Evolutionary conservation across 2,888 invertebrate genomes (phyloP).

Genomic region (Eutolmus rufibarbis): DNA sequence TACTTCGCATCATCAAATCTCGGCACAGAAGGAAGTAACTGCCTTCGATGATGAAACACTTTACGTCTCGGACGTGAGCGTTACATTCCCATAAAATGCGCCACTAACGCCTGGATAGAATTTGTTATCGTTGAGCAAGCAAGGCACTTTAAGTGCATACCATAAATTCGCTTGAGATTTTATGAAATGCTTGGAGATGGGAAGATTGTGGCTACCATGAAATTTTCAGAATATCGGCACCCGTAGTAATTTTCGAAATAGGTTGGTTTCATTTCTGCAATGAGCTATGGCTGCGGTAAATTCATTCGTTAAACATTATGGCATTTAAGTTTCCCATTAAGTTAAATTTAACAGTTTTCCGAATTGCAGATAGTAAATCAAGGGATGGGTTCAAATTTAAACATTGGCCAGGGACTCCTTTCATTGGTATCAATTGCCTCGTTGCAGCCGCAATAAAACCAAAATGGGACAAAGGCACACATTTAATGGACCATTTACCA

Average conservation of each 20-base stretch:
- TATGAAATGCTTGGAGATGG: background rate
- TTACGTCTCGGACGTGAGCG: background rate
- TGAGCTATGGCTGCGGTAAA: background rate
- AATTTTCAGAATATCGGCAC: background rate
- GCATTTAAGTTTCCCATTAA: background rate
- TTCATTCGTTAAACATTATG: background rate
- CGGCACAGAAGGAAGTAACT: background rate
- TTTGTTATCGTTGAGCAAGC: background rate
- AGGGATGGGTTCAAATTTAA: background rate
- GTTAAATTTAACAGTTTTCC: background rate
- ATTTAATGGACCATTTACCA: background rate
- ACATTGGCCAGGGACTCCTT: background rate
- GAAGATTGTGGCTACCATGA: background rate
- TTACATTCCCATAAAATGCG: background rate
- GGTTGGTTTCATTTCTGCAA: background rate
- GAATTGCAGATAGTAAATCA: background rate
- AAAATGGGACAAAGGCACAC: background rate
- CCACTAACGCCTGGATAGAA: background rate
- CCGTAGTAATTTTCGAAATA: background rate
- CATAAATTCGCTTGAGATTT: background rate
- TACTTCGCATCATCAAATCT: background rate
- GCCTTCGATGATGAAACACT: background rate
- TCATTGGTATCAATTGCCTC: background rate
- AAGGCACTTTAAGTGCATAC: background rate
- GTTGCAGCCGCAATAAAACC: background rate